phyloP scores from a whole-genome alignment of 1,140 invertebrate genomes.

The Chironomus tepperi region DNA sequence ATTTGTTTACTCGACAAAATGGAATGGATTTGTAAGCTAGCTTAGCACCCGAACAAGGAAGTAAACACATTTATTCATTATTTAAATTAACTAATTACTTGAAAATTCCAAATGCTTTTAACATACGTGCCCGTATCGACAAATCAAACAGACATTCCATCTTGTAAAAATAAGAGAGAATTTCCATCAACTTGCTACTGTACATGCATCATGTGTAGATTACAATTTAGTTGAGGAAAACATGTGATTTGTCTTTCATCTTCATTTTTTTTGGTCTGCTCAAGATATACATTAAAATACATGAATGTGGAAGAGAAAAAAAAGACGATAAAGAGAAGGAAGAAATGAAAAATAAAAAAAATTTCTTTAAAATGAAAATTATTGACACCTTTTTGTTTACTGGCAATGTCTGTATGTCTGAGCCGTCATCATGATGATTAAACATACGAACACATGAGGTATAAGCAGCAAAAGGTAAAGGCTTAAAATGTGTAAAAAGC shows the following conservation, averaged over 20 bases:
- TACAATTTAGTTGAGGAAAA: neutral
- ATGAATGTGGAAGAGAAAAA: conserved; percentile 23
- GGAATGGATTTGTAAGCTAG: no score
- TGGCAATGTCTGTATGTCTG: neutral
- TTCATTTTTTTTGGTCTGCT: neutral
- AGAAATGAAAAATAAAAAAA: conserved; percentile 30
- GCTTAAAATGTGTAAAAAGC: neutral
- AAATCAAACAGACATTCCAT: no score
- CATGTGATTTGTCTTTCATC: neutral
- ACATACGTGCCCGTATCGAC: no score
- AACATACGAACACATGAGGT: neutral
- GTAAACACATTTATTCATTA: conserved; percentile 9
- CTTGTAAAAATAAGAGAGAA: no score
- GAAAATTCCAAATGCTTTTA: neutral
- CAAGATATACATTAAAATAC: no score
- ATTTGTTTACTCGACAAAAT: no score
- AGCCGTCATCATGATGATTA: conserved; percentile 6
- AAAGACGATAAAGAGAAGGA: conserved; percentile 28
- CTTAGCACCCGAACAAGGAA: neutral
- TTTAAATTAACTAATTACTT: conserved; percentile 15
- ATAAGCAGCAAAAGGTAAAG: neutral
- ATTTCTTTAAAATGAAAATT: conserved; percentile 15
- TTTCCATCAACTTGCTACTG: no score
- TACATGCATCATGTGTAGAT: no score
- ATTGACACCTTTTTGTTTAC: conserved; percentile 13